Evolutionary conservation across 2,888 invertebrate species (phyloP).

Genomic region (Heteromurus nitidus): DNA sequence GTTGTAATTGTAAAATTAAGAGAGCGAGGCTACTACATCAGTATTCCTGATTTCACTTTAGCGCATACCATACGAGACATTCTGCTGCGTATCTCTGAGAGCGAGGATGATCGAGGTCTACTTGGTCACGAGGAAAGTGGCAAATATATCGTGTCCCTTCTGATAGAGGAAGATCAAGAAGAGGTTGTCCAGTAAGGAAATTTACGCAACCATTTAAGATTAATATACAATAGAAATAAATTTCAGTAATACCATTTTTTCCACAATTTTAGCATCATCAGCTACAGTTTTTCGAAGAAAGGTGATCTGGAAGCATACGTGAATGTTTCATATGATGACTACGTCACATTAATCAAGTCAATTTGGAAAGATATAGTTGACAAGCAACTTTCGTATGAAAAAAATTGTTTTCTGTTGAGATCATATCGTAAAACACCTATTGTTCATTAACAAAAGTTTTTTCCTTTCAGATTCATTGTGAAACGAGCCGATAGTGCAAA

Average conservation of each 20-base stretch:
- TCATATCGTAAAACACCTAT: too few species aligned
- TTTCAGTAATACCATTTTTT: not conserved
- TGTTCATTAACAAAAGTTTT: not conserved
- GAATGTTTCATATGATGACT: conserved; percentile 82
- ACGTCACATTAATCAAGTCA: conserved; percentile 81
- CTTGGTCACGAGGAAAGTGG: not conserved
- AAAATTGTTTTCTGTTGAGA: too few species aligned
- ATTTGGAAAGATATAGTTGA: conserved; percentile 84
- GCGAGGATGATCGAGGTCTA: conserved; percentile 40
- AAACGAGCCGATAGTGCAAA: conserved; percentile 77
- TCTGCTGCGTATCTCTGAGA: conserved; percentile 79
- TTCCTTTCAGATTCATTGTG: conserved; percentile 81
- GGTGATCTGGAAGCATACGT: conserved; percentile 90
- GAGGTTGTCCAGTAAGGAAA: conserved; percentile 83
- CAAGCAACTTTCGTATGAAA: conserved; percentile 79
- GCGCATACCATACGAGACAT: conserved; percentile 84
- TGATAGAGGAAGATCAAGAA: conserved; percentile 81
- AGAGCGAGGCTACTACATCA: conserved; percentile 85
- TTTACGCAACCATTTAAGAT: not conserved
- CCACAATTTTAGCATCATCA: conserved; percentile 82
- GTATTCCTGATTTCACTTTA: conserved; percentile 86
- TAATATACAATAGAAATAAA: conserved; percentile 3
- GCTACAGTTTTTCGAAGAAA: conserved; percentile 89
- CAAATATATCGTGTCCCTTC: conserved; percentile 78
- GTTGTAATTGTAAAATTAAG: conserved; percentile 86